phyloP scores from a whole-genome alignment of 1,140 invertebrate species.

The Diachasma alloeum region DNA sequence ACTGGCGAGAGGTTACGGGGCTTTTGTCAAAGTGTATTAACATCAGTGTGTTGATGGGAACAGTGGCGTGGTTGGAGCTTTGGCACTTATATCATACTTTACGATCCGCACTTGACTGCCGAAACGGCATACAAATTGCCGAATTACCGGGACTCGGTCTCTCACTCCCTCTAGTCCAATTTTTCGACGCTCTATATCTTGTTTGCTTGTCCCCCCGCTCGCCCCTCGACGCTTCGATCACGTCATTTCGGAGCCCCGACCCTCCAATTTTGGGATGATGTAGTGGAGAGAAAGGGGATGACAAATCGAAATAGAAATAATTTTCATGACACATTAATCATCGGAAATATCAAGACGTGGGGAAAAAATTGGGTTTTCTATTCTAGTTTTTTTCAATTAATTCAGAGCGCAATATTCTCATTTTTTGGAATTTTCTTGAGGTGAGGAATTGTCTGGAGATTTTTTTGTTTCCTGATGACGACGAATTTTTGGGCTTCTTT shows the following conservation, averaged over 20 bases:
- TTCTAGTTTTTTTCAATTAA: too few relatives aligned
- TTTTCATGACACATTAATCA: too few relatives aligned
- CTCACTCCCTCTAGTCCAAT: not conserved
- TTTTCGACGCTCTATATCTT: not conserved
- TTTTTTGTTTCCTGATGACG: too few relatives aligned
- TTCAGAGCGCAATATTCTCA: too few relatives aligned
- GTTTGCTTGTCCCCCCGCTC: not conserved
- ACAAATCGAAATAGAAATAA: too few relatives aligned
- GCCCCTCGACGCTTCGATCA: not conserved
- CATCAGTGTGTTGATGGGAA: not conserved
- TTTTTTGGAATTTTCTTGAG: too few relatives aligned
- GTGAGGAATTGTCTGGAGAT: too few relatives aligned
- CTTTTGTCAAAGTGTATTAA: slow-evolving; percentile 1
- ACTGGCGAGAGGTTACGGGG: slow-evolving; percentile 8
- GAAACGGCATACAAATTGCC: slow-evolving; percentile 42
- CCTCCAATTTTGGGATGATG: not conserved
- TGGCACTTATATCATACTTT: slow-evolving; percentile 40
- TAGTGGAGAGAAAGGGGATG: not conserved
- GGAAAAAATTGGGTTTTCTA: too few relatives aligned
- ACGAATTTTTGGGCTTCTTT: too few relatives aligned
- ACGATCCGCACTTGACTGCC: slow-evolving; percentile 35
- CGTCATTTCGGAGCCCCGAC: not conserved
- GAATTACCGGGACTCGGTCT: slow-evolving; percentile 31
- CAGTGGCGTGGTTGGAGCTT: slow-evolving; percentile 22
- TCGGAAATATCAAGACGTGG: too few relatives aligned